Base-by-base conservation (phyloP, 2,888 invertebrate species). In the Idaea aversata region DNA sequence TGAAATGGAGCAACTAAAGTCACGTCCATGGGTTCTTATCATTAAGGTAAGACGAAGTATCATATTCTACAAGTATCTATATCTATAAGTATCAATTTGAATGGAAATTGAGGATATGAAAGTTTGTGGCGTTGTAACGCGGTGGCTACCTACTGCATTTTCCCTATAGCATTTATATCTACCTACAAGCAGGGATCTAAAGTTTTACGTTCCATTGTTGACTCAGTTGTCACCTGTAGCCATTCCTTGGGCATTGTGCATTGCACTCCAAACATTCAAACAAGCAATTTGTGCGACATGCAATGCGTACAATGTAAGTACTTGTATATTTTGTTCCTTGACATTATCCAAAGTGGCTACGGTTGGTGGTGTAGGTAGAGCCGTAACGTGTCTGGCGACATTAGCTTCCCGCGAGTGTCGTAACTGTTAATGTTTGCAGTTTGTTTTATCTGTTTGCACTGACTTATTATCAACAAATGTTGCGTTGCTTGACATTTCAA, bases 241-340 rank as follows among this genome's bases (percentile, higher is more conserved):
- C 75, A 79, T 80, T 79, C 84, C n/a, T n/a, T 86, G 85, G 86
- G 87, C 85, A 83, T 75, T 84, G 82, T 84, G n/a, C n/a, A n/a
- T n/a, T n/a, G n/a, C n/a, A n/a, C 80, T 80, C 78, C 74, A 81
- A 84, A 85, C 84, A 83, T 85, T 81, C 82, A 79, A 81, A 83
- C 81, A 82, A 79, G 79, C 83, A 79, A 76, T 80, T 79, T 81
- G 77, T 77, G 73, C 77, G 80, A 83, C 80, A 81, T 77, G 76
- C 68, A 67, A 67, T 66, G 71, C 61, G 64, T 65, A 66, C 68
- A 63, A 67, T 70, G 69, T 70, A 70, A 70, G 71, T 65, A 62
- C 62, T 67, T 66, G 72, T 69, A 74, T 70, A 70, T 64, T 65
- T 63, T 72, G 75, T 75, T 67, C 68, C 74, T 76, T 80, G 75